Conservation (phyloP, 2,888 invertebrate species). For the Neoascia interrupta region DNA sequence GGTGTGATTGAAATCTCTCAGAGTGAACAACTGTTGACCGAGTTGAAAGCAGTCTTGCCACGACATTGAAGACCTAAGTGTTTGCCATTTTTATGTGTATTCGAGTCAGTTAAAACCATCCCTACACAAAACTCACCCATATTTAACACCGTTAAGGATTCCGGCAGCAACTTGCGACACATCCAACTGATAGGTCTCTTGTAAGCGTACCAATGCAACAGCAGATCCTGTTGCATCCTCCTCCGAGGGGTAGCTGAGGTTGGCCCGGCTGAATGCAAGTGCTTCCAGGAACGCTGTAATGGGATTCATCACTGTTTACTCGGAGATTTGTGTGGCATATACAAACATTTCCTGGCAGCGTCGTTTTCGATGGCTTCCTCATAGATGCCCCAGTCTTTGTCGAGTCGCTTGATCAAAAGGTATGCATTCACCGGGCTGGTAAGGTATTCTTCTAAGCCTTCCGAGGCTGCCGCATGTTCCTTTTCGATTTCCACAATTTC, state of each 20-base stretch:
- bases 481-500: constrained; percentile 84
- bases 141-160: constrained; percentile 90
- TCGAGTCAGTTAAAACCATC: background rate
- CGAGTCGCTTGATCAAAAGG: constrained; percentile 94
- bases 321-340: too few relatives aligned
- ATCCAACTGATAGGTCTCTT: constrained; percentile 95
- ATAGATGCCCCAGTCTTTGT: constrained; percentile 92
- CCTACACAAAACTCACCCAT: constrained; percentile 81
- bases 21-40: constrained; percentile 94
- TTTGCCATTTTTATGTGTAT: background rate
- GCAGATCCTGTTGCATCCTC: constrained; percentile 97
- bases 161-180: constrained; percentile 92
- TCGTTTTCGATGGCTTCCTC: constrained; percentile 86
- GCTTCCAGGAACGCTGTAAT: constrained; percentile 86
- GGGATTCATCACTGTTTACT: background rate
- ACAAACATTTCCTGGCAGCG: constrained; percentile 80
- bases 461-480: constrained; percentile 88
- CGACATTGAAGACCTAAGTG: constrained; percentile 82
- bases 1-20: constrained; percentile 94
- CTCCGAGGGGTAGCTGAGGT: constrained; percentile 90
- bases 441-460: constrained; percentile 89
- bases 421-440: constrained; percentile 97
- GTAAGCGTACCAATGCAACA: constrained; percentile 93
- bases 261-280: constrained; percentile 85
- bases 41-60: constrained; percentile 98